Percentiles rank a stretch among this genome's conserved stretches.
Evolutionary conservation across 2,113 vertebrate genomes (phyloP).

Genomic region (Typhlomys cinereus): DNA sequence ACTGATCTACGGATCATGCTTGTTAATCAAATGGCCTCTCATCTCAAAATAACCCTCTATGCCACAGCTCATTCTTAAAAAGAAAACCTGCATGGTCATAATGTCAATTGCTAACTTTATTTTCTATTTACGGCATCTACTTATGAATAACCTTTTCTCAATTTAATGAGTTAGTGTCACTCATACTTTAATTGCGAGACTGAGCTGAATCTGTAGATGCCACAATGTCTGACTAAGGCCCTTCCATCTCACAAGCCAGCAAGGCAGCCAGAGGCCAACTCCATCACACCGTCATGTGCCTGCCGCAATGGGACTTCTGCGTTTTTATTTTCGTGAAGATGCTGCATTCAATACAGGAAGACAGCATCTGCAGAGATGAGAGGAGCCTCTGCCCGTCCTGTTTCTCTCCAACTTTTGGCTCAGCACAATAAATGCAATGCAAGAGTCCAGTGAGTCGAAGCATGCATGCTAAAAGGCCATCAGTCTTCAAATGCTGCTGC

Average conservation of each 20-base stretch:
- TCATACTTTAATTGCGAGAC: constrained; percentile 52
- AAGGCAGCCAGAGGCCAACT: background rate
- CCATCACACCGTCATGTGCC: background rate
- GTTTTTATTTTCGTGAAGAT: background rate
- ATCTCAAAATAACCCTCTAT: constrained; percentile 24
- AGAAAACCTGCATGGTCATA: constrained; percentile 13
- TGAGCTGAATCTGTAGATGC: constrained; percentile 45
- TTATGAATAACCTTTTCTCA: constrained; percentile 38
- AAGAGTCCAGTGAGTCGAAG: background rate
- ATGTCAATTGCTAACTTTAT: constrained; percentile 60
- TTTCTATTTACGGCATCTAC: constrained; percentile 52
- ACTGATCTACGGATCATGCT: background rate
- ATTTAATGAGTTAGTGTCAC: constrained; percentile 68
- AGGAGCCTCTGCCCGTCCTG: background rate
- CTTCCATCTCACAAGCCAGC: background rate
- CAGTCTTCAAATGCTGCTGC: background rate
- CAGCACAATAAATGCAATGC: background rate
- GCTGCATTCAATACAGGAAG: background rate
- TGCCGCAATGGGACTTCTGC: background rate
- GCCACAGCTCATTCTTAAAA: constrained; percentile 12
- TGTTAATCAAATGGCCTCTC: background rate
- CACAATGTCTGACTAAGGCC: background rate
- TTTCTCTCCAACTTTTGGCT: background rate
- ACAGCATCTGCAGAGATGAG: background rate
- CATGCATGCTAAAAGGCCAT: background rate